Base-by-base conservation (phyloP, 2,113 vertebrate species). In the Oncorhynchus masou region DNA sequence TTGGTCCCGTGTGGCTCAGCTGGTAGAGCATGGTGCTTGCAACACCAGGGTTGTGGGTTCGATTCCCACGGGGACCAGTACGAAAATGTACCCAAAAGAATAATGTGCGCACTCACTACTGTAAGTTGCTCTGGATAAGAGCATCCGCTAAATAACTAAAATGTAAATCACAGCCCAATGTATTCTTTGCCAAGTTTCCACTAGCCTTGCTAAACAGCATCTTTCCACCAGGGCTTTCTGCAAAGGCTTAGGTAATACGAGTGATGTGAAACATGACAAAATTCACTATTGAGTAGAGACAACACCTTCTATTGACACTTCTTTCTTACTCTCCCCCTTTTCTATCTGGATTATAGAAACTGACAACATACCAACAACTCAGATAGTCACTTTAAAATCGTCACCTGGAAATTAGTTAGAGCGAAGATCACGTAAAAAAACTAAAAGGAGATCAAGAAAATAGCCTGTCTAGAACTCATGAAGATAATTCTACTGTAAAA, bases 191-290 rank as follows among this genome's bases (percentile, higher is more conserved):
- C 24, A 74, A 57, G 16, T 68, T 24, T 68, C 59, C 45, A 51
- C 20, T 79, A 74, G 12, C 71, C 48, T 51, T 64, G 12, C n/a
- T 73, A 67, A 59, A 16, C 59, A 78, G 48, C 65, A 45, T 64
- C 12, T 71, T 16, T 29, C 34, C 9, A 51, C 75, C 71, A 57
- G 59, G 69, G 71, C n/a, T 51, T 24, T 54, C 7, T 15, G 24
- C 51, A 8, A 20, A 25, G 39, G 25, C 6, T 49, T 45, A 16
- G 31, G 4, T 7, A 62, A 64, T 29, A 29, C 24, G 29, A 4
- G 25, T 6, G 25, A 31, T 7, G 16, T 67, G 27, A 25, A 29
- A 31, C 25, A 13, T 65, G 11, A 65, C 24, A 67, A 67, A 4
- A 13, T 31, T 15, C 25, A 67, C 12, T 67, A 3, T 15, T 15